Evolutionary conservation across 2,797 vertebrate species (phyloP).

Genomic region (Arctocebus calabarensis): DNA sequence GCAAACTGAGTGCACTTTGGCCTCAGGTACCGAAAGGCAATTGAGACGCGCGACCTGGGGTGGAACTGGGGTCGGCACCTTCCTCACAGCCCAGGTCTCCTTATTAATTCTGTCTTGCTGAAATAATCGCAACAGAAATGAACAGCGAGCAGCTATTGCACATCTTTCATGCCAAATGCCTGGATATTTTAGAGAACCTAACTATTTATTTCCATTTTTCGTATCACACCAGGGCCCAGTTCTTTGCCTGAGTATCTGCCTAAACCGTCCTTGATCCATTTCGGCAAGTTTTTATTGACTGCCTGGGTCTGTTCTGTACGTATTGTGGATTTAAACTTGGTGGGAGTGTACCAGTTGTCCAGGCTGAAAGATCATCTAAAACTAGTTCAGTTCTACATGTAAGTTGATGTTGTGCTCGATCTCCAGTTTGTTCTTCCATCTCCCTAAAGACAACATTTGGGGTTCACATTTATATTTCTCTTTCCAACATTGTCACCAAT

Average conservation of each 20-base stretch:
- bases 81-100: not conserved
- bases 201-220: not conserved
- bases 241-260: not conserved
- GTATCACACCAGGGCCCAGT: not conserved
- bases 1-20: not conserved
- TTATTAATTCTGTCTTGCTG: not conserved
- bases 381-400: not conserved
- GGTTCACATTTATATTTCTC: not conserved
- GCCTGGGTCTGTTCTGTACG: not conserved
- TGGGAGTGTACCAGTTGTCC: not conserved
- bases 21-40: not conserved
- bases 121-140: conserved; percentile 32
- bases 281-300: not conserved
- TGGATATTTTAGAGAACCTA: not conserved
- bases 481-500: not conserved
- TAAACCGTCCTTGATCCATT: not conserved
- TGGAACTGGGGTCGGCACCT: not conserved
- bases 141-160: not conserved
- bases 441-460: not conserved
- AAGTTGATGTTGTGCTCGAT: not conserved
- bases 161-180: not conserved
- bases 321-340: not conserved
- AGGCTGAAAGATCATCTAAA: not conserved
- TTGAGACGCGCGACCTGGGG: not conserved
- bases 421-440: not conserved